These are phyloP conservation scores for Pseudachorutes palmiensis DNA, from an alignment of 1,140 invertebrate species.

Conservation along the genomic window DNA sequence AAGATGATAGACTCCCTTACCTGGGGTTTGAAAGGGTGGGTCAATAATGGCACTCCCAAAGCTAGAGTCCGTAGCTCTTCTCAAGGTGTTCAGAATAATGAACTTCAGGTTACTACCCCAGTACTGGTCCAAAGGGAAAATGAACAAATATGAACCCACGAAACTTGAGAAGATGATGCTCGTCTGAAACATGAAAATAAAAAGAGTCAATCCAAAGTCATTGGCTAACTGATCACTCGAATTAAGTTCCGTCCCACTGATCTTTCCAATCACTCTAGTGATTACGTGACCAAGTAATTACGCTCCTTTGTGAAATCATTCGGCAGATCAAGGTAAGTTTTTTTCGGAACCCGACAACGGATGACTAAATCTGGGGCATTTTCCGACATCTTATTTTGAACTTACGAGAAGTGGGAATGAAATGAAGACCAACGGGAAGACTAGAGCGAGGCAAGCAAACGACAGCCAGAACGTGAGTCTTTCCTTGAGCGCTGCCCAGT, in stretches of 20 bases:
- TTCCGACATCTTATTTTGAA: background rate
- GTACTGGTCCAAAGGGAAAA: constrained; percentile 57
- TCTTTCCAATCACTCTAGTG: too few species aligned
- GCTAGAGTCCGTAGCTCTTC: constrained; percentile 50
- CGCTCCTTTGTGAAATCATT: too few species aligned
- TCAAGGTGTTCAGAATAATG: constrained; percentile 57
- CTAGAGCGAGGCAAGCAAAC: constrained; percentile 49
- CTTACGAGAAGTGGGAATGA: constrained; percentile 45
- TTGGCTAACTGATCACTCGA: too few species aligned
- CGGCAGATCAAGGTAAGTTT: too few species aligned
- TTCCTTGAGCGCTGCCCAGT: constrained; percentile 47
- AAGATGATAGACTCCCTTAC: too few species aligned
- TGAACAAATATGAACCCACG: constrained; percentile 54
- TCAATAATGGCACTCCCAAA: constrained; percentile 54
- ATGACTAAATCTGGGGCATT: background rate
- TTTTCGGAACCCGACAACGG: too few species aligned
- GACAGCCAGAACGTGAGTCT: constrained; percentile 55
- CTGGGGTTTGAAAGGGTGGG: constrained; percentile 46
- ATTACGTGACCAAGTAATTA: too few species aligned
- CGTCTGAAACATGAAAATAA: constrained; percentile 40
- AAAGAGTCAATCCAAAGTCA: too few species aligned
- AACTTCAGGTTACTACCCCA: constrained; percentile 58
- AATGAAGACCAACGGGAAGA: constrained; percentile 47
- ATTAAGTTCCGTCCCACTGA: too few species aligned
- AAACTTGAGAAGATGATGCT: constrained; percentile 56